Base-by-base conservation (phyloP, 2,888 invertebrate genomes). In the Lasioglossum marginatum region DNA sequence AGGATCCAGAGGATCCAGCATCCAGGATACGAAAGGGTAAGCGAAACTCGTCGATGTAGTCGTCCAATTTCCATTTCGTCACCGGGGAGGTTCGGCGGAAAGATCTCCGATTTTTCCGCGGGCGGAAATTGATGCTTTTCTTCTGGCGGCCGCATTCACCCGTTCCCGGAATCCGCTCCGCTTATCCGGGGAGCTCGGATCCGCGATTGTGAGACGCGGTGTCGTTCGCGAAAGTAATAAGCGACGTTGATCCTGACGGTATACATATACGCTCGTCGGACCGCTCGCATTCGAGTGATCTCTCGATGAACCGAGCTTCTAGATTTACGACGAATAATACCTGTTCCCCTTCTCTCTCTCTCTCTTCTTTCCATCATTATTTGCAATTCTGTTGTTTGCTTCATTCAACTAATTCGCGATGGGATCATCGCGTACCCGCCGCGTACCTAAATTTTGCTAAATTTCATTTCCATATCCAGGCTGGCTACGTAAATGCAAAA, bases 31-130 rank as follows among this genome's bases (percentile, higher is more conserved):
- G 63, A 45, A 77, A 74, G 76, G 79, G 80, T 82, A 79, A 87
- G 72, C 79, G 86, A 87, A 77, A 87, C 77, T 81, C 80, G 82
- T 77, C 73, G 74, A 63, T 86, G 82, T 87, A 89, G 85, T 87
- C 86, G 81, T 86, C 71, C 90, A 86, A 91, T 91, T 91, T 85
- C 86, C 81, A 91, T 90, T 81, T 87, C 87, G 87, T 84, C 87
- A 68, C 79, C 79, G 83, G 60, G n/a, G 78, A 73, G 75, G 82
- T 81, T 79, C 77, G 12, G 6, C 14, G 72, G 43, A 60, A 43
- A 77, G 83, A 82, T 90, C 86, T 80, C 63, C 81, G 86, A 88
- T 84, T 88, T 88, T 89, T 82, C 75, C 76, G 73, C 19, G 74
- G 37, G 66, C 52, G 83, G 83, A 75, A 85, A 89, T 85, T 79